Conservation (phyloP, 1,140 invertebrate genomes). For the Drosophila serrata region DNA sequence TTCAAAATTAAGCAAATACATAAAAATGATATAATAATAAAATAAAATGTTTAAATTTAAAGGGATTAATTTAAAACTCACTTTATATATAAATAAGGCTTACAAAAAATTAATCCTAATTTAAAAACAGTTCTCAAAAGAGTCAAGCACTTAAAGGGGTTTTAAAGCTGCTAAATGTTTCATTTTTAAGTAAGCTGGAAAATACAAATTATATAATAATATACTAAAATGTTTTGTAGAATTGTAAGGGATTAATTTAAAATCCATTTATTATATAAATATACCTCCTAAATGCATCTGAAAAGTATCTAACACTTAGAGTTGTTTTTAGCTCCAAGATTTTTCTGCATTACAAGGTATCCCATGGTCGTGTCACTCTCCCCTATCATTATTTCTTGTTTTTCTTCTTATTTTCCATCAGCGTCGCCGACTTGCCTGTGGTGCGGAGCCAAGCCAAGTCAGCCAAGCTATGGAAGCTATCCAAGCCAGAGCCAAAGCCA, state of each 20-base stretch:
- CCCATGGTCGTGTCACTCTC: background rate
- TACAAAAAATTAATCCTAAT: no score
- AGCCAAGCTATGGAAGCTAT: slow-evolving; percentile 44
- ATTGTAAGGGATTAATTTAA: background rate
- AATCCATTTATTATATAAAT: no score
- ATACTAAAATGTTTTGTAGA: background rate
- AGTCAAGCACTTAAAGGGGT: no score
- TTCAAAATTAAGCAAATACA: no score
- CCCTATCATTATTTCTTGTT: slow-evolving; percentile 14
- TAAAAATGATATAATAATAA: no score
- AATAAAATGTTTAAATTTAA: no score
- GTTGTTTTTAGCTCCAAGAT: background rate
- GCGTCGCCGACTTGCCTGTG: slow-evolving; percentile 66
- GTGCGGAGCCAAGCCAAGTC: slow-evolving; percentile 44
- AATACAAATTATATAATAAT: no score
- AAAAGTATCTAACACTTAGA: no score
- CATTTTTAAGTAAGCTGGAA: background rate
- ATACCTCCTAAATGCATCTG: no score
- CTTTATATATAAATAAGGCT: no score
- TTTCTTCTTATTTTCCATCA: slow-evolving; percentile 51
- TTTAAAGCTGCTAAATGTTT: no score
- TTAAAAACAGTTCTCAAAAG: background rate
- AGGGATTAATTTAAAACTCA: no score
- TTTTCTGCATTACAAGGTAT: background rate
- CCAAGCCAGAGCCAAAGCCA: slow-evolving; percentile 45